A percentile compares a stretch with the other conserved stretches of the same genome.
phyloP scores from a whole-genome alignment of 2,797 vertebrate genomes.

The Spinibarbus caldwelli region DNA sequence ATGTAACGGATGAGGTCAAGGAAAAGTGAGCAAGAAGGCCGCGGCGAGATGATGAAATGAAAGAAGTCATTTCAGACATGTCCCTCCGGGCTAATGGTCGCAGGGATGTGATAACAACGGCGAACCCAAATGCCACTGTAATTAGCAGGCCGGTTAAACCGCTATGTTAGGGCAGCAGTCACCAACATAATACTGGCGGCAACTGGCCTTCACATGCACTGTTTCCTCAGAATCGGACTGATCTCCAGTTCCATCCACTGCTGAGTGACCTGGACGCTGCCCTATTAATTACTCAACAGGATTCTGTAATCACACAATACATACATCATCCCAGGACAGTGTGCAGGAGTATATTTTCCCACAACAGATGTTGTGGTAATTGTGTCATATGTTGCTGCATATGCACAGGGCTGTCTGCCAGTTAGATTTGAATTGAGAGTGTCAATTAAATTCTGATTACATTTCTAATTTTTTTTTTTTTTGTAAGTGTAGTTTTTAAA shows the following conservation, averaged over 20 bases:
- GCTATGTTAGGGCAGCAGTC: background rate
- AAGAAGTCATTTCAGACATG: constrained; percentile 32
- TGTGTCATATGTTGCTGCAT: background rate
- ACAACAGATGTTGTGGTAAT: background rate
- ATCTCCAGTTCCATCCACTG: constrained; percentile 45
- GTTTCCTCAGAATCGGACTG: constrained; percentile 27
- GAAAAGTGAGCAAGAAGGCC: too few species aligned
- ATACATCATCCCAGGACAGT: background rate
- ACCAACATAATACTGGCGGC: constrained; percentile 34
- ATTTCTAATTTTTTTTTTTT: background rate
- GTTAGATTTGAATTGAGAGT: background rate
- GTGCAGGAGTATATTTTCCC: background rate
- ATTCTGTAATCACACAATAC: constrained; percentile 9
- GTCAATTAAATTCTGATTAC: background rate
- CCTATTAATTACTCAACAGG: constrained; percentile 36
- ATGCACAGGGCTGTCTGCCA: background rate
- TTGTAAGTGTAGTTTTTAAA: background rate
- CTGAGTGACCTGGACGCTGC: constrained; percentile 21
- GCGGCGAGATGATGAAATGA: constrained; percentile 17
- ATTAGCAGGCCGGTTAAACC: background rate
- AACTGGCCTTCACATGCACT: constrained; percentile 27
- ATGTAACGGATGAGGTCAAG: constrained; percentile 33
- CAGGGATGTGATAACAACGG: constrained; percentile 17
- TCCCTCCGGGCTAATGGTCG: background rate
- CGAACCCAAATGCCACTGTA: background rate